Evolutionary conservation across 2,888 invertebrate species (phyloP).

Genomic region (Plutella xylostella): DNA sequence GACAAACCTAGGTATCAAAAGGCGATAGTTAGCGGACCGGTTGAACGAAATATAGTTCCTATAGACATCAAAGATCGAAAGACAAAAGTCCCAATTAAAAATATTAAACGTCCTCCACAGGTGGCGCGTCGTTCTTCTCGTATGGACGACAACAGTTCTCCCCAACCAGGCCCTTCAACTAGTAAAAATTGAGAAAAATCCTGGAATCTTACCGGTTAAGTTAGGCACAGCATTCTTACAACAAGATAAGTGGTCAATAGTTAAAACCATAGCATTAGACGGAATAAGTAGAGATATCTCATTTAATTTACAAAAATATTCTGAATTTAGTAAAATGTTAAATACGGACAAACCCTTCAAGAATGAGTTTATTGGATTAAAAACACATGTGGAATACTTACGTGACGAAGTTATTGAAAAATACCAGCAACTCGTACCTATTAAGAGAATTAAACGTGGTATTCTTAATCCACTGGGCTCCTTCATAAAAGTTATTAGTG

Average conservation of each 20-base stretch:
- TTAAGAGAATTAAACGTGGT: conserved; percentile 12
- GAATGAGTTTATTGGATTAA: conserved; percentile 7
- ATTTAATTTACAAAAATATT: conserved; percentile 4
- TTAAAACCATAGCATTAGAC: conserved; percentile 16
- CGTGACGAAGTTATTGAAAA: conserved; percentile 11
- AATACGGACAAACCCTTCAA: not conserved
- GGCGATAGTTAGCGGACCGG: conserved; percentile 6
- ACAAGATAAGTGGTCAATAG: conserved; percentile 11
- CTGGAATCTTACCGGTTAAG: conserved; percentile 18
- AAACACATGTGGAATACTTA: conserved; percentile 13
- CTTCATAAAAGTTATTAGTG: conserved; percentile 19
- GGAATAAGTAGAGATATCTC: conserved; percentile 8
- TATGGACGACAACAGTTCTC: conserved; percentile 7
- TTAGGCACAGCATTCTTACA: conserved; percentile 10
- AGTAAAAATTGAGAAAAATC: conserved; percentile 18
- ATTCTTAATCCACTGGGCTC: conserved; percentile 15
- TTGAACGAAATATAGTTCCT: conserved; percentile 13
- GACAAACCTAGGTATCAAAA: conserved; percentile 16
- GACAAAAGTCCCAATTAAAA: conserved; percentile 19
- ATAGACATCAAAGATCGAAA: conserved; percentile 11
- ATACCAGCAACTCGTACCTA: conserved; percentile 11
- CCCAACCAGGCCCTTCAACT: conserved; percentile 19
- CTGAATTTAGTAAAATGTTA: conserved; percentile 15
- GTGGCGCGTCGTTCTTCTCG: conserved; percentile 13
- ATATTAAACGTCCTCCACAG: conserved; percentile 21